Base-by-base conservation (phyloP, 2,797 vertebrate genomes). In the Perodicticus potto region DNA sequence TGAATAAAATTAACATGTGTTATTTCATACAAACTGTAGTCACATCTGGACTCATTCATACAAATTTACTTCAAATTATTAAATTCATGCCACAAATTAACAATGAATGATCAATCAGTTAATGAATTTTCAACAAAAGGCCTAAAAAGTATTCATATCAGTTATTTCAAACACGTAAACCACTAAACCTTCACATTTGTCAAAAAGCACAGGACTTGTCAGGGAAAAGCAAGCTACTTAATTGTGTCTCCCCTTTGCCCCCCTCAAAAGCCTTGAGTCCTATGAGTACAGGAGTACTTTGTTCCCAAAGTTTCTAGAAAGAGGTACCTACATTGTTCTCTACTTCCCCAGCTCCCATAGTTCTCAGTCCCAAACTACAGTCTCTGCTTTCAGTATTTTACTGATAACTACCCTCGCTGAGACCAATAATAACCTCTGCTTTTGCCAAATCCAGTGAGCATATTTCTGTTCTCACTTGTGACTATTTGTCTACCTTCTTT, bases 71-170 rank as follows among this genome's bases (percentile, higher is more conserved):
- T 57, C 37, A 93, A 94, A 85, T 96, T 86, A 93, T 72, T 96
- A 86, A 91, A 91, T 86, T 59, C 84, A 80, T 95, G 77, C 90
- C 81, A 77, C 81, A 94, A 95, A 97, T 95, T 88, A 89, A 89
- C 77, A 92, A 87, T 63, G 40, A 95, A 89, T 85, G 37, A 53
- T 7, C 80, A 91, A 53, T 7, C 80, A 91, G 49, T 34, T 72
- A 53, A 89, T 84, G 57, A 86, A 91, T 77, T 96, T 97, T 89
- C 49, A 95, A 61, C 72, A 70, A 95, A 82, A 93, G 17, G 23
- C 84, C 34, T 74, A 70, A 53, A 63, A 67, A 45, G 20, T 40
- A 55, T 94, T 94, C 49, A 32, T 73, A 80, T 92, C 55, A 86
- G 11, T 89, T 92, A 91, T 91, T 92, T 94, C 20, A 76, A 93